Conservation (phyloP, 2,888 invertebrate species). For the Cheilosia grossa region DNA sequence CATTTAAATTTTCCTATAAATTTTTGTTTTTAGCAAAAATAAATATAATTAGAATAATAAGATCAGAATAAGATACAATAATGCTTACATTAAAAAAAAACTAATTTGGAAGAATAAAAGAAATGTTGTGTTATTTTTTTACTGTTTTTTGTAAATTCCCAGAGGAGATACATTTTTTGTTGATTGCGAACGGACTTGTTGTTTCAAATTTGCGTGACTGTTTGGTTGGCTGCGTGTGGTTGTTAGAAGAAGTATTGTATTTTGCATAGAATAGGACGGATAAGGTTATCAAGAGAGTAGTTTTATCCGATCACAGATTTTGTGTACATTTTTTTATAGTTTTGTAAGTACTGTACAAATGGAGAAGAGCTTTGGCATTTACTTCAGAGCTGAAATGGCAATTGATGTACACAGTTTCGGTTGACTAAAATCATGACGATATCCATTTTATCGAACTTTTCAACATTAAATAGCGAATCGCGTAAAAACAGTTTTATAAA, state of each 20-base stretch:
- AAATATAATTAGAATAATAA: slow-evolving; percentile 42
- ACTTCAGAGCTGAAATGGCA: neutral
- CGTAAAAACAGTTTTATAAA: neutral
- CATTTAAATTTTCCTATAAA: slow-evolving; percentile 36
- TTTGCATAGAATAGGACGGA: slow-evolving; percentile 58
- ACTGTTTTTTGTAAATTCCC: neutral
- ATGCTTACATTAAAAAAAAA: slow-evolving; percentile 14
- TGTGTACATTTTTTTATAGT: neutral
- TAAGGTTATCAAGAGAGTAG: slow-evolving; percentile 45
- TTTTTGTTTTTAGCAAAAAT: slow-evolving; percentile 37
- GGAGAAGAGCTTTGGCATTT: slow-evolving; percentile 4
- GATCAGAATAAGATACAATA: slow-evolving; percentile 41
- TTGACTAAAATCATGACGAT: neutral
- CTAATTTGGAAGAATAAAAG: slow-evolving; percentile 57
- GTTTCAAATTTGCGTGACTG: slow-evolving; percentile 38
- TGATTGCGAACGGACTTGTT: slow-evolving; percentile 3
- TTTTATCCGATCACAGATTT: slow-evolving; percentile 57
- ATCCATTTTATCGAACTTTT: too few relatives aligned
- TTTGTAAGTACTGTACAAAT: slow-evolving; percentile 56
- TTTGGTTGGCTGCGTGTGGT: slow-evolving; percentile 51
- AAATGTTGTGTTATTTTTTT: slow-evolving; percentile 27
- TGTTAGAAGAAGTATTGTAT: neutral
- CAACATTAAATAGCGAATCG: too few relatives aligned
- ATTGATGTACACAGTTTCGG: neutral
- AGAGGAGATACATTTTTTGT: slow-evolving; percentile 1